phyloP scores from a whole-genome alignment of 2,888 invertebrate species.

The Conomelus anceps region DNA sequence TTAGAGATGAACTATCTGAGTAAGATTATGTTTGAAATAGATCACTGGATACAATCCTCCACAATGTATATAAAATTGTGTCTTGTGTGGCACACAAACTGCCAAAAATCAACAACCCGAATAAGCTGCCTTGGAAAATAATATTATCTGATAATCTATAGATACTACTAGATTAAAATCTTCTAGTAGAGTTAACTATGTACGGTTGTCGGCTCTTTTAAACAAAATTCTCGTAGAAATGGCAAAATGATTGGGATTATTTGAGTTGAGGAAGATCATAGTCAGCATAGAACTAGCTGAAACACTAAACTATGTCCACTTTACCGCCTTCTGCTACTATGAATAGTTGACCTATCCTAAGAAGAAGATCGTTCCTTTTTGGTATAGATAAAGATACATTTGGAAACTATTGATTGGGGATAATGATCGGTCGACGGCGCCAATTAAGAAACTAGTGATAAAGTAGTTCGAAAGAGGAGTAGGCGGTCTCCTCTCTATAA shows the following conservation, averaged over 20 bases:
- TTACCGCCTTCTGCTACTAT: background rate
- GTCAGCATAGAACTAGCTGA: background rate
- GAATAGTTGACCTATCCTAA: background rate
- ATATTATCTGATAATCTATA: background rate
- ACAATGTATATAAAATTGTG: background rate
- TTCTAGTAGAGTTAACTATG: background rate
- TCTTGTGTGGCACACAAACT: background rate
- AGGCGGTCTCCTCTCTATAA: background rate
- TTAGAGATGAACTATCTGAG: background rate
- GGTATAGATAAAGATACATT: background rate
- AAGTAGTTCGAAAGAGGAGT: background rate
- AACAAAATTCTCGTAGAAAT: background rate
- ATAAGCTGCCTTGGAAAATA: background rate
- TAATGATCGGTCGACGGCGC: background rate
- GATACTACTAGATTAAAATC: background rate
- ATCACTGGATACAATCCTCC: background rate
- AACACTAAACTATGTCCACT: background rate
- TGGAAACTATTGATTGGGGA: background rate
- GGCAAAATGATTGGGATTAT: background rate
- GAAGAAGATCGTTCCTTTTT: background rate
- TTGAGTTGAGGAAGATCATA: background rate
- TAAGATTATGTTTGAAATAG: too few relatives aligned
- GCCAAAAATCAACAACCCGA: background rate
- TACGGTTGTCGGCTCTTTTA: background rate
- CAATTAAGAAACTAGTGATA: background rate